phyloP scores from a whole-genome alignment of 2,888 invertebrate species.

The Linnaemya tessellans region DNA sequence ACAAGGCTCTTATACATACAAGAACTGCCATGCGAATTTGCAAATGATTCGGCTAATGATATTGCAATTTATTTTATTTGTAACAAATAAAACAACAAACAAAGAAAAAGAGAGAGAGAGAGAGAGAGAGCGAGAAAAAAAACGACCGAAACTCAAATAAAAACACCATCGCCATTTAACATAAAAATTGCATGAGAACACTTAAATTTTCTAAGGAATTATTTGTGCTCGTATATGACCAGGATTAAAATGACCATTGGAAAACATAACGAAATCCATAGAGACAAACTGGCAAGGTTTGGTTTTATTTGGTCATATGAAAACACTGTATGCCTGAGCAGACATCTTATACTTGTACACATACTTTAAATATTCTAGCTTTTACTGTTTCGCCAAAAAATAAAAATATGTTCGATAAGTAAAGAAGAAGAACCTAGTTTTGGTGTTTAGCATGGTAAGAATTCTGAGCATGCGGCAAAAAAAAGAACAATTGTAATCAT shows the following conservation, averaged over 20 bases:
- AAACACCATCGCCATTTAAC: slow-evolving; percentile 57
- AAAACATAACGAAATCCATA: slow-evolving; percentile 57
- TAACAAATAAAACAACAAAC: slow-evolving; percentile 59
- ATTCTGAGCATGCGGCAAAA: slow-evolving; percentile 21
- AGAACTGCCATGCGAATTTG: slow-evolving; percentile 65
- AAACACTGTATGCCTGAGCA: slow-evolving; percentile 33
- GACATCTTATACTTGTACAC: background rate
- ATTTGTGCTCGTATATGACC: slow-evolving; percentile 12
- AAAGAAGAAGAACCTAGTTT: slow-evolving; percentile 62
- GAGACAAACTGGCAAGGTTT: slow-evolving; percentile 41
- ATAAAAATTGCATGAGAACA: slow-evolving; percentile 66
- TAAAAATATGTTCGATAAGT: background rate
- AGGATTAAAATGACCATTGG: slow-evolving; percentile 56
- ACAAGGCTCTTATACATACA: slow-evolving; percentile 6
- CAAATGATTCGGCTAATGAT: slow-evolving; percentile 71
- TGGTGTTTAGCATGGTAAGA: slow-evolving; percentile 31
- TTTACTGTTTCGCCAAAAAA: slow-evolving; percentile 30
- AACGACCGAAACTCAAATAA: slow-evolving; percentile 39
- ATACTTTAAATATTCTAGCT: slow-evolving; percentile 50
- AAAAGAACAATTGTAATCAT: slow-evolving; percentile 35
- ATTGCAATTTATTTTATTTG: slow-evolving; percentile 72
- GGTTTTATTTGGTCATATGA: background rate
- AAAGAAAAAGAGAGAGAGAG: background rate
- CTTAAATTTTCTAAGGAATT: background rate
- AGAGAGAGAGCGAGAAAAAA: slow-evolving; percentile 14